Percentiles rank a stretch among this genome's conserved stretches.
phyloP scores from a whole-genome alignment of 2,797 vertebrate species.

The Champsocephalus gunnari region DNA sequence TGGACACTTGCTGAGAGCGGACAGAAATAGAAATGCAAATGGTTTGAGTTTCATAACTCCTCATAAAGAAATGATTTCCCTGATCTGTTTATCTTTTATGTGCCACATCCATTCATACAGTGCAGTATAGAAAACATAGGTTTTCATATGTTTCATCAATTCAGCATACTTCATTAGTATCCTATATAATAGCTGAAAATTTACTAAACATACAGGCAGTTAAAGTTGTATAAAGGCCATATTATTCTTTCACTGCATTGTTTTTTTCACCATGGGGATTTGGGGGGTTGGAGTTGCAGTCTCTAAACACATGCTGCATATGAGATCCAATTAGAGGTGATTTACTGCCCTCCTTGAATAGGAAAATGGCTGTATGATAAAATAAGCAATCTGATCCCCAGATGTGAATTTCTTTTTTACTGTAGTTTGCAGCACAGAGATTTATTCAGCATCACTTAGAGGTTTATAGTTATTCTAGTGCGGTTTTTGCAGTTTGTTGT shows the following conservation, averaged over 20 bases:
- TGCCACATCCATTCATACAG: conserved; percentile 24
- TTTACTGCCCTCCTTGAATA: conserved; percentile 57
- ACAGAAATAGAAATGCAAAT: conserved; percentile 71
- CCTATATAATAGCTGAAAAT: conserved; percentile 6
- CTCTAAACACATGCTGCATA: conserved; percentile 49
- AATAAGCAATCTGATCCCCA: conserved; percentile 58
- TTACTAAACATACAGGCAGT: conserved; percentile 9
- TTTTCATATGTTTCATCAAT: conserved; percentile 14
- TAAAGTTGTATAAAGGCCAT: background rate
- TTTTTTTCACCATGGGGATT: conserved; percentile 11
- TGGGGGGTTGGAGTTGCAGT: conserved; percentile 42
- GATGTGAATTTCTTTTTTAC: conserved; percentile 46
- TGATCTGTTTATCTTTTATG: conserved; percentile 40
- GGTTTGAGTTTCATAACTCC: conserved; percentile 57
- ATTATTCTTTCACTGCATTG: conserved; percentile 1
- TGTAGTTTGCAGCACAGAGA: conserved; percentile 26
- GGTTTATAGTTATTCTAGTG: conserved; percentile 27
- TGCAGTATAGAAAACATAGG: conserved; percentile 1
- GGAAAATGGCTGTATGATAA: conserved; percentile 57
- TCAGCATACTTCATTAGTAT: conserved; percentile 9
- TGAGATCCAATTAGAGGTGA: conserved; percentile 62
- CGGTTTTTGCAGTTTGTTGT: conserved; percentile 41
- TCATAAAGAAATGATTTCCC: conserved; percentile 50
- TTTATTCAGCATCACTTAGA: conserved; percentile 27
- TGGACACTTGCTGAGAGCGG: conserved; percentile 33